Conservation (phyloP, 2,888 invertebrate genomes). For the Litoditis marina region DNA sequence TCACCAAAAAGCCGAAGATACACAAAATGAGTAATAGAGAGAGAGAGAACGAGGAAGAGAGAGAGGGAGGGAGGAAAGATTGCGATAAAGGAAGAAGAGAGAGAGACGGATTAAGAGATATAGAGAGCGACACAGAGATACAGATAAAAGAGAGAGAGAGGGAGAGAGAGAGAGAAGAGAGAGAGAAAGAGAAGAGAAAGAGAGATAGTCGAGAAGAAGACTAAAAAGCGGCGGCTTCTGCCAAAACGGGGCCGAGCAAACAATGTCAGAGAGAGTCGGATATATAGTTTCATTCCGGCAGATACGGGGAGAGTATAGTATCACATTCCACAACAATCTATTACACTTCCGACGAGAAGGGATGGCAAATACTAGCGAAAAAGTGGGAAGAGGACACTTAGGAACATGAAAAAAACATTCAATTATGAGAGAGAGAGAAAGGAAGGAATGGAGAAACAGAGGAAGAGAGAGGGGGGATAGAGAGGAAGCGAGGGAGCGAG, state of each 20-base stretch:
- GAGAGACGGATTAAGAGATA: neutral
- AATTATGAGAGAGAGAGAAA: neutral
- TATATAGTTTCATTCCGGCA: too few species aligned
- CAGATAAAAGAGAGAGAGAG: neutral
- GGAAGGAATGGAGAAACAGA: neutral
- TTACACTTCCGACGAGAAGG: too few species aligned
- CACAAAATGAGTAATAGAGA: neutral
- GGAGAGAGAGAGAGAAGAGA: neutral
- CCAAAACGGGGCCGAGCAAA: conserved; percentile 11
- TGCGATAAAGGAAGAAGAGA: neutral
- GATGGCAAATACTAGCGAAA: too few species aligned
- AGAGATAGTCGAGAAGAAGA: neutral
- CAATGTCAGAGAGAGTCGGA: too few species aligned
- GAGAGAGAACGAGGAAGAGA: neutral
- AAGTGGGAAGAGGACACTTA: too few species aligned
- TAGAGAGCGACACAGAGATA: neutral
- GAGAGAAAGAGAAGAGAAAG: conserved; percentile 2
- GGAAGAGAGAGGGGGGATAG: neutral
- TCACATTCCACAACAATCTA: too few species aligned
- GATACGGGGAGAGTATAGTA: too few species aligned
- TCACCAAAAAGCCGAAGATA: too few species aligned
- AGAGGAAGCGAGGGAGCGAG: neutral
- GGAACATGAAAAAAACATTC: too few species aligned
- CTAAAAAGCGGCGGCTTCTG: neutral
- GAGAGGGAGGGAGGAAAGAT: too few species aligned